Evolutionary conservation across 2,888 invertebrate species (phyloP).

Genomic region (Catotricha subobsoleta): DNA sequence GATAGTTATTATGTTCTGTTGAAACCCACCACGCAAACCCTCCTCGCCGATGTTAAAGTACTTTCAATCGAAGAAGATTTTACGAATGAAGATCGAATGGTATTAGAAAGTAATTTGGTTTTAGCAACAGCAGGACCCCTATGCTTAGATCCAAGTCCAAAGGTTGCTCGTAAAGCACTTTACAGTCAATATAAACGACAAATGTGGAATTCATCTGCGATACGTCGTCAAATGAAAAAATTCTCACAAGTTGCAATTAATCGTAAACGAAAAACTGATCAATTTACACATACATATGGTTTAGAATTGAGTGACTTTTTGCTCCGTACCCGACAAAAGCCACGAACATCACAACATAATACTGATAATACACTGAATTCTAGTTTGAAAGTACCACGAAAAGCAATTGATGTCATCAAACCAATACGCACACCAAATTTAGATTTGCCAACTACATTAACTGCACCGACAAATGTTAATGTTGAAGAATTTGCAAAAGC

Average conservation of each 20-base stretch:
- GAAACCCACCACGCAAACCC: conserved; percentile 53
- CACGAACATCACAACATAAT: conserved; percentile 14
- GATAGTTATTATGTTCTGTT: conserved; percentile 75
- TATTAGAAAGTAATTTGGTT: conserved; percentile 61
- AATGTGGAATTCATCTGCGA: conserved; percentile 53
- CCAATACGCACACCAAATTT: conserved; percentile 45
- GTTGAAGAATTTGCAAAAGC: conserved; percentile 29
- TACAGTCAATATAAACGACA: conserved; percentile 55
- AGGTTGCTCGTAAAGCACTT: conserved; percentile 58
- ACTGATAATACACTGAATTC: conserved; percentile 13
- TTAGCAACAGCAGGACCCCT: conserved; percentile 72
- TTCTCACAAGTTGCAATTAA: conserved; percentile 68
- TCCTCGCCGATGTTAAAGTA: conserved; percentile 30
- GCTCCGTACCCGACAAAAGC: conserved; percentile 22
- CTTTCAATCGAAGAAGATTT: conserved; percentile 23
- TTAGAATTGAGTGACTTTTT: conserved; percentile 42
- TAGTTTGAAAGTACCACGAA: conserved; percentile 20
- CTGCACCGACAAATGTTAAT: conserved; percentile 15
- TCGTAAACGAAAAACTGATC: conserved; percentile 73
- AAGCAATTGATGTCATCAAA: conserved; percentile 36
- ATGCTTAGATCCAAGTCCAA: conserved; percentile 76
- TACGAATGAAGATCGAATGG: conserved; percentile 23
- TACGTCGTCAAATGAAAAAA: conserved; percentile 55
- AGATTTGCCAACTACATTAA: conserved; percentile 29
- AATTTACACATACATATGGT: conserved; percentile 62